phyloP scores from a whole-genome alignment of 2,797 vertebrate species.

The Thaleichthys pacificus region DNA sequence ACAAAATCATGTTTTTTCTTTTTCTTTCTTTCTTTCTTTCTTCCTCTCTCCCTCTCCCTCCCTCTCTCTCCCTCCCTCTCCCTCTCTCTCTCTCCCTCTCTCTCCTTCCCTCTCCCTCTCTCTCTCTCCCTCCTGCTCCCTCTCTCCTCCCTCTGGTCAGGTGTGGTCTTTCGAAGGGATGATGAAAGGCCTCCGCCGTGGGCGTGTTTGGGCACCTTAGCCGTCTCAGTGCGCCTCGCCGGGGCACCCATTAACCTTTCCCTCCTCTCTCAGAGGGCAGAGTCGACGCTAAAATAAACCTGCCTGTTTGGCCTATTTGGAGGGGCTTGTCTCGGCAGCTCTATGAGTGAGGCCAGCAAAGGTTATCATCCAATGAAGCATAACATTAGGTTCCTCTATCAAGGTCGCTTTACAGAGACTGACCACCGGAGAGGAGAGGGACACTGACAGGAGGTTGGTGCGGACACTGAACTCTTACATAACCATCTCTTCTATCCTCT shows the following conservation, averaged over 20 bases:
- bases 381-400: conserved; percentile 33
- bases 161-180: conserved; percentile 29
- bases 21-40: background rate
- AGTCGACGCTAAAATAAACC: conserved; percentile 6
- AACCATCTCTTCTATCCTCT: background rate
- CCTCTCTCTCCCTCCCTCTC: background rate
- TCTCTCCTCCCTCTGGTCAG: background rate
- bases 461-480: conserved; percentile 7
- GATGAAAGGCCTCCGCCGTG: conserved; percentile 18
- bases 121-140: background rate
- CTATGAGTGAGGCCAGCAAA: conserved; percentile 18
- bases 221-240: conserved; percentile 46
- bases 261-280: conserved; percentile 29
- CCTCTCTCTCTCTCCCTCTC: background rate
- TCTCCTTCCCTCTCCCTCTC: background rate
- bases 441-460: conserved; percentile 10
- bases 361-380: conserved; percentile 36
- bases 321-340: conserved; percentile 32
- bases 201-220: conserved; percentile 54
- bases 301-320: conserved; percentile 19
- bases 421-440: background rate
- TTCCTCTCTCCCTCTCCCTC: background rate
- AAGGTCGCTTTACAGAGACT: conserved; percentile 29
- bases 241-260: conserved; percentile 59
- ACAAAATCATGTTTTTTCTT: background rate